Conservation (phyloP, 2,888 invertebrate genomes). For the Piscicola geometra region DNA sequence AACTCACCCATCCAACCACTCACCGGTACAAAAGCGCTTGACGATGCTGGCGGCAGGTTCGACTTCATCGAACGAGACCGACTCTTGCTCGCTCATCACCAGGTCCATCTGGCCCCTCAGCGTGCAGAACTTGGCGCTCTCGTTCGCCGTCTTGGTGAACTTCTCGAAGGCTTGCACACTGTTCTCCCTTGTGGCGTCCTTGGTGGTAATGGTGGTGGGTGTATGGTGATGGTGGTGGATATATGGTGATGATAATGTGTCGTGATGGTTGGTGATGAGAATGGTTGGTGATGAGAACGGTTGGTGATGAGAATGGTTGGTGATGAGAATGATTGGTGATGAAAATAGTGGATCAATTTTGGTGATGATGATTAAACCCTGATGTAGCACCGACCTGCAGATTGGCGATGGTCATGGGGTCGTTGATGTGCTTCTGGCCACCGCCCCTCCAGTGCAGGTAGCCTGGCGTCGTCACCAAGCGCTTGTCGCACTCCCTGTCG, state of each 20-base stretch:
- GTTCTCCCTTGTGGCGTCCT: slow-evolving; percentile 82
- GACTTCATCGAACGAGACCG: slow-evolving; percentile 74
- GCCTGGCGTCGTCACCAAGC: slow-evolving; percentile 80
- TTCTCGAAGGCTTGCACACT: slow-evolving; percentile 77
- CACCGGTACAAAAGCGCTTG: slow-evolving; percentile 82
- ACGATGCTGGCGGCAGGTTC: slow-evolving; percentile 92
- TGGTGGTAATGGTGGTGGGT: slow-evolving; percentile 26
- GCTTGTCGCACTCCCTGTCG: slow-evolving; percentile 66
- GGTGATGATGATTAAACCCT: no score
- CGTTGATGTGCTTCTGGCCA: slow-evolving; percentile 96
- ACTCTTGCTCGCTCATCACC: slow-evolving; percentile 66
- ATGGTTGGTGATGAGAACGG: no score
- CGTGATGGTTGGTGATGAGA: no score
- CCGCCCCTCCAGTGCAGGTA: slow-evolving; percentile 91
- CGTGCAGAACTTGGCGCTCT: slow-evolving; percentile 78
- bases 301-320: no score
- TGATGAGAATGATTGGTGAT: no score
- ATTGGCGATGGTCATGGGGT: slow-evolving; percentile 77
- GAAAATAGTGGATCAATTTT: not conserved
- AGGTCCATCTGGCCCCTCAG: slow-evolving; percentile 88
- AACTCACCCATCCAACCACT: no score
- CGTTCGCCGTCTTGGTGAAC: slow-evolving; percentile 77
- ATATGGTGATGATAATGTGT: no score
- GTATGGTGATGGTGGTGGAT: no score
- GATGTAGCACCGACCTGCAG: slow-evolving; percentile 61